Conservation (phyloP, 2,797 vertebrate species). For the Ibycter americanus region DNA sequence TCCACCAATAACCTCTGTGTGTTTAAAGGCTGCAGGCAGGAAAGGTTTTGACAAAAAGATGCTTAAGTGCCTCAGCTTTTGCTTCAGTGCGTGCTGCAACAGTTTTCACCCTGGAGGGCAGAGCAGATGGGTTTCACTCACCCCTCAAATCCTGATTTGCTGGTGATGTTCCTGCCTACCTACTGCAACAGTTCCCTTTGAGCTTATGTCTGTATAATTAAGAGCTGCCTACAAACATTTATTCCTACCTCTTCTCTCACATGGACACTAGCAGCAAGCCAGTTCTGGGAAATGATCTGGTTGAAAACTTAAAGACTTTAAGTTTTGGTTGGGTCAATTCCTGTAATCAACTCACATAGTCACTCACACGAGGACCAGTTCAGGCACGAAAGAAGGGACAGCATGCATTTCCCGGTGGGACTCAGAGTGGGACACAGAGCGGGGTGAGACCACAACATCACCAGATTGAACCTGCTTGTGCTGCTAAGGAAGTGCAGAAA, state of each 20-base stretch:
- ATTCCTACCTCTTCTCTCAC: not conserved
- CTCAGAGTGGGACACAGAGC: not conserved
- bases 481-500: not conserved
- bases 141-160: not conserved
- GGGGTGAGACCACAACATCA: not conserved
- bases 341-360: not conserved
- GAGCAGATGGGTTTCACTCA: not conserved
- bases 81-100: not conserved
- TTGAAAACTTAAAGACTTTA: not conserved
- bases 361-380: not conserved
- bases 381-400: not conserved
- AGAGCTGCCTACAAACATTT: not conserved
- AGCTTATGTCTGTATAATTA: not conserved
- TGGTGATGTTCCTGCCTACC: not conserved
- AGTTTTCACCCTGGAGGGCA: not conserved
- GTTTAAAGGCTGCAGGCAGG: not conserved
- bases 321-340: not conserved
- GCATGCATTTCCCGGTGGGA: not conserved
- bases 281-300: not conserved
- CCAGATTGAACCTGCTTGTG: not conserved
- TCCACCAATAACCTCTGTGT: not conserved
- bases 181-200: not conserved
- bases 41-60: not conserved
- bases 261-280: not conserved
- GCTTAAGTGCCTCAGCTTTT: not conserved